Evolutionary conservation across 30 jellyfish, hydroid and myxozoan genomes (phyloP).

Genomic region (Cassiopea andromeda): DNA sequence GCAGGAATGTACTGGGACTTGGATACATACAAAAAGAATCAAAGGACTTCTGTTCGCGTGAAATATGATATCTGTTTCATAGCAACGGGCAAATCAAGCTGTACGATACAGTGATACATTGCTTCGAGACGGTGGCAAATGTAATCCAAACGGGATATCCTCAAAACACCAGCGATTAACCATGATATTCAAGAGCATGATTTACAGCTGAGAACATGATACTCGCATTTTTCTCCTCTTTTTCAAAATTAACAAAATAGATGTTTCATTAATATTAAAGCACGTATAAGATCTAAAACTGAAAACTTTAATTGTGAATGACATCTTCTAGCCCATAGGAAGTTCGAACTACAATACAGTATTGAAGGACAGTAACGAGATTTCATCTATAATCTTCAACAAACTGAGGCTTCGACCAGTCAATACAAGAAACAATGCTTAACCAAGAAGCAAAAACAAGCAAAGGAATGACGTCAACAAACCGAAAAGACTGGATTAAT

Average conservation of each 20-base stretch:
- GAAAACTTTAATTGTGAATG: background rate
- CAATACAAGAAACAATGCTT: slow-evolving; percentile 5
- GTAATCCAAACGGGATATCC: slow-evolving; percentile 57
- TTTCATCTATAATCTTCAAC: background rate
- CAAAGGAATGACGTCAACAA: background rate
- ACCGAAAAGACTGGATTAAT: background rate
- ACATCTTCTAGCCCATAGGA: background rate
- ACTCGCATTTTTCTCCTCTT: background rate
- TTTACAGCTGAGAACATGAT: background rate
- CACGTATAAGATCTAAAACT: background rate
- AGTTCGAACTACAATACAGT: background rate
- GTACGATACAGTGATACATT: slow-evolving; percentile 7
- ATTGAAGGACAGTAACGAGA: background rate
- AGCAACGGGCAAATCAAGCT: slow-evolving; percentile 3
- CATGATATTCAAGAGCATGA: background rate
- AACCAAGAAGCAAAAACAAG: background rate
- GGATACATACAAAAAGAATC: background rate
- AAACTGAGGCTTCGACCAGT: background rate
- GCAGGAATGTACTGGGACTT: background rate
- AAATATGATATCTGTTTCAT: slow-evolving; percentile 1
- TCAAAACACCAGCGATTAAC: slow-evolving; percentile 10
- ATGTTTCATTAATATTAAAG: background rate
- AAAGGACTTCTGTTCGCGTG: slow-evolving; percentile 13
- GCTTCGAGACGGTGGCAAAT: slow-evolving; percentile 5
- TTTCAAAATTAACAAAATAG: background rate